These are phyloP conservation scores for Coranthus polyacanthus DNA, from an alignment of 2,797 vertebrate genomes.

Conservation along the genomic window DNA sequence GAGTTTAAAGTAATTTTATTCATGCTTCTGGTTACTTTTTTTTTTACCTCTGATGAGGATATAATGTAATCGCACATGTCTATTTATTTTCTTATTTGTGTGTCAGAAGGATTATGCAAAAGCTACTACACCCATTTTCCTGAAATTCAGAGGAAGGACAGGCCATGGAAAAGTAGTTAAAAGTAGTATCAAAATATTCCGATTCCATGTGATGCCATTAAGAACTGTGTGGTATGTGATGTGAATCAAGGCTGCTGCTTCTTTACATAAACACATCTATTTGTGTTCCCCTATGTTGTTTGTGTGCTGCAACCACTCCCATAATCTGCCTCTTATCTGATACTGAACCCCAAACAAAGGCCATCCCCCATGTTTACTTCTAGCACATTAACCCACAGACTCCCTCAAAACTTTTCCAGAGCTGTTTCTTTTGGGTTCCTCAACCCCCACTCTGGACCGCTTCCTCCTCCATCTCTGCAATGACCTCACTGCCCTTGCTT, in stretches of 20 bases:
- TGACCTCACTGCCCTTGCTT: constrained; percentile 65
- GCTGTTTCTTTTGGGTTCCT: constrained; percentile 22
- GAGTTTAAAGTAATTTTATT: no score
- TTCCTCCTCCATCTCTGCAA: background rate
- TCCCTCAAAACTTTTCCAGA: constrained; percentile 14
- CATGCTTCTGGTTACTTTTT: no score
- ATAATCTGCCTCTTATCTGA: constrained; percentile 48
- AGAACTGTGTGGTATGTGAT: background rate
- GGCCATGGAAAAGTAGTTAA: no score
- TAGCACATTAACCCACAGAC: constrained; percentile 29
- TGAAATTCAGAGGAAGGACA: no score
- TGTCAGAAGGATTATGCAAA: no score
- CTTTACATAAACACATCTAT: constrained; percentile 10
- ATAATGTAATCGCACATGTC: no score
- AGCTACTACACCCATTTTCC: no score
- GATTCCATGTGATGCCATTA: background rate
- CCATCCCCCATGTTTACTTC: constrained; percentile 53
- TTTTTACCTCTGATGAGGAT: no score
- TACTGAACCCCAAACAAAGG: constrained; percentile 41
- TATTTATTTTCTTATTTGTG: no score
- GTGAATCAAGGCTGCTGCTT: background rate
- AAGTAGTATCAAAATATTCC: constrained; percentile 1
- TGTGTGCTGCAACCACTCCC: constrained; percentile 36
- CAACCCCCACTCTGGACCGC: constrained; percentile 4
- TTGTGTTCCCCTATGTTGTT: constrained; percentile 24